These are phyloP conservation scores for Piscicola geometra DNA, from an alignment of 2,888 invertebrate genomes.

Conservation along the genomic window DNA sequence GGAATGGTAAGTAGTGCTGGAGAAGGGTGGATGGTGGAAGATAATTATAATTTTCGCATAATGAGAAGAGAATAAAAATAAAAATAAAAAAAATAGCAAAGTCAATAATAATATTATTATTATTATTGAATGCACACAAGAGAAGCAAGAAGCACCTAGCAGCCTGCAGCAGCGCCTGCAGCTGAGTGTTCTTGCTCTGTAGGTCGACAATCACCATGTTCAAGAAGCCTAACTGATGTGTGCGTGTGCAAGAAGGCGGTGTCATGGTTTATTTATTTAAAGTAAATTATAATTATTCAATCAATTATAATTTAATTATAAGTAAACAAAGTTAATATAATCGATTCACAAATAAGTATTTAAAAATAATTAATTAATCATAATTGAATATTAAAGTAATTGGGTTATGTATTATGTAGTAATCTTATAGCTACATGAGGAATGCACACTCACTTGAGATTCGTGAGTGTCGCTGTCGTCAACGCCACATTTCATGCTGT, in stretches of 20 bases:
- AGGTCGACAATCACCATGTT: constrained; percentile 94
- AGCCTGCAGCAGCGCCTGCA: constrained; percentile 66
- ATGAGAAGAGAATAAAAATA: too few relatives aligned
- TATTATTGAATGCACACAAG: too few relatives aligned
- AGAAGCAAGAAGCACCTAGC: too few relatives aligned
- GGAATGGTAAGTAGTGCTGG: too few relatives aligned
- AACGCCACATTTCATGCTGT: background rate
- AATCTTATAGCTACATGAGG: too few relatives aligned
- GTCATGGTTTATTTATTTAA: background rate
- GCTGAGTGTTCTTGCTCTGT: constrained; percentile 82
- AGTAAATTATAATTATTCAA: background rate
- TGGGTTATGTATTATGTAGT: too few relatives aligned
- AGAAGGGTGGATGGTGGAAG: too few relatives aligned
- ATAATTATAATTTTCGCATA: too few relatives aligned
- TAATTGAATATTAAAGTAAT: background rate
- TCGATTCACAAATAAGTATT: background rate
- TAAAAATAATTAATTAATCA: constrained; percentile 11
- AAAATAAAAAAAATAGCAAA: too few relatives aligned
- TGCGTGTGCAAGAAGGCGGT: background rate
- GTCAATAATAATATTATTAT: too few relatives aligned
- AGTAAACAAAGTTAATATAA: background rate
- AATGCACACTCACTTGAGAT: background rate
- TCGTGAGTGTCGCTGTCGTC: background rate
- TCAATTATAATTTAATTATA: background rate
- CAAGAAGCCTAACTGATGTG: constrained; percentile 67